Percentiles rank a stretch among this genome's conserved stretches.
phyloP scores from a whole-genome alignment of 2,888 invertebrate genomes.

The Sympetrum striolatum region DNA sequence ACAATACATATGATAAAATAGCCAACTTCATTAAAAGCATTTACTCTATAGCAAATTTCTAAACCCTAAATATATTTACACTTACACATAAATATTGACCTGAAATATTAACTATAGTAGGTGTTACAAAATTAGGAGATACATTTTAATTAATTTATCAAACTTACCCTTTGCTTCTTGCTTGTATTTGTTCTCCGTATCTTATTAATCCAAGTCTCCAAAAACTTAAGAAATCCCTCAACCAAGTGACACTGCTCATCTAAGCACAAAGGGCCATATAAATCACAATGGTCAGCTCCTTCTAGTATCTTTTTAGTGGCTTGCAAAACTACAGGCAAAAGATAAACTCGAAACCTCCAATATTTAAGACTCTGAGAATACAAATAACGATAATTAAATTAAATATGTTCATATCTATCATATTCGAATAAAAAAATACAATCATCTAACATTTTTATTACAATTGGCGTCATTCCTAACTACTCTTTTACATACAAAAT shows the following conservation, averaged over 20 bases:
- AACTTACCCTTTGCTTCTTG: slow-evolving; percentile 79
- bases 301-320: slow-evolving; percentile 79
- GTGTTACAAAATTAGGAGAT: too few relatives aligned
- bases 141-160: background rate
- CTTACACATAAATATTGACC: too few relatives aligned
- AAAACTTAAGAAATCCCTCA: slow-evolving; percentile 80
- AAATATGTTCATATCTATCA: slow-evolving; percentile 9
- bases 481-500: background rate
- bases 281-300: slow-evolving; percentile 77
- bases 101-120: too few relatives aligned
- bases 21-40: too few relatives aligned
- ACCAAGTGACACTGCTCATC: slow-evolving; percentile 69
- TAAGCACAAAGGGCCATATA: slow-evolving; percentile 74
- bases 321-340: slow-evolving; percentile 82
- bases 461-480: background rate
- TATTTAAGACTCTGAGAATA: slow-evolving; percentile 76
- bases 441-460: background rate
- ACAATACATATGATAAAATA: too few relatives aligned
- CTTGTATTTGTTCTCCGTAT: slow-evolving; percentile 75
- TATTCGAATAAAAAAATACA: background rate
- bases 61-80: too few relatives aligned
- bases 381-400: background rate
- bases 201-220: slow-evolving; percentile 87
- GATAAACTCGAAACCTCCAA: slow-evolving; percentile 89
- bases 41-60: too few relatives aligned